Base-by-base conservation (phyloP, 2,888 invertebrate genomes). In the Hydrotaea diabolus region DNA sequence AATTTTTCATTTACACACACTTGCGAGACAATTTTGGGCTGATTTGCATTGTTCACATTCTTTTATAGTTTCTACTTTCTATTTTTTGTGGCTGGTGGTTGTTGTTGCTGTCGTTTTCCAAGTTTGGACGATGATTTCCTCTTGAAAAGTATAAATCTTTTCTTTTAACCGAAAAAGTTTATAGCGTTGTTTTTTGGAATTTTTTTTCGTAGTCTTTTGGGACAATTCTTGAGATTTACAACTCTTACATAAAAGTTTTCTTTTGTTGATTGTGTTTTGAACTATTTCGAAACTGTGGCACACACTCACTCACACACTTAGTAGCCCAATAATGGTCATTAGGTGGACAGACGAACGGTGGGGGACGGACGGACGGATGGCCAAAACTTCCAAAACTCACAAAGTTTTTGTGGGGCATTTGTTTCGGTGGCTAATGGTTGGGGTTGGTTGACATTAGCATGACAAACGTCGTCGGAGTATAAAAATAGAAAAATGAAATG, bases 141-240 rank as follows among this genome's bases (percentile, higher is more conserved):
- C 19, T 19, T 21, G 55, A 55, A 55, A 55, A 55, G 17, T 26
- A 59, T 59, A 59, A 59, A 59, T 59, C 59, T 59, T 23, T 59
- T 59, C 15, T 59, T 59, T 59, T 26, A 1, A 26, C 0, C 13
- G 15, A 26, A 49, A 49, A 49, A 59, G 23, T 59, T 59, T 26
- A 57, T 21, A 57, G 21, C 19, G 17, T 31, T 31, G 31, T 31
- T 31, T 2, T 39, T 4, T 39, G 2, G 39, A 4, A 8, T 23
- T 59, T 55, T 59, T 23, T 59, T 23, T 59, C 8, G 55, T 59
- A 9, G 55, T 23, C 55, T 59, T 69, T 57, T 55, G 55, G 57
- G 77, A 57, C 77, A 69, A 57, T 77, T 77, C 69, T 69, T 55
- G 26, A 77, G 57, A 77, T 77, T 69, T 77, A 77, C 66, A 46